Evolutionary conservation across 2,888 invertebrate species (phyloP).

Genomic region (Morpho deidamia): DNA sequence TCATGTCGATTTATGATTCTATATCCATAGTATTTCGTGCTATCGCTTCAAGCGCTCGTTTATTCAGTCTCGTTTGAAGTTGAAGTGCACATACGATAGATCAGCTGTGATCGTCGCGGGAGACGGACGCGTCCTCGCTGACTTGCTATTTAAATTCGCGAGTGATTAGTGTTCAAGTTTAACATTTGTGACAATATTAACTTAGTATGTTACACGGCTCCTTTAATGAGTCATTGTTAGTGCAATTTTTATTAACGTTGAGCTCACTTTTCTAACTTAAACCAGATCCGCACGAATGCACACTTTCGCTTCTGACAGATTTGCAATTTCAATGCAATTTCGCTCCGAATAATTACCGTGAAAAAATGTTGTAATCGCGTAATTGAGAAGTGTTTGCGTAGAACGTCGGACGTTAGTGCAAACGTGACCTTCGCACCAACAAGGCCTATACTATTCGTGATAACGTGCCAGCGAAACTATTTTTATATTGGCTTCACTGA

Average conservation of each 20-base stretch:
- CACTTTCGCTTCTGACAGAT: conserved; percentile 52
- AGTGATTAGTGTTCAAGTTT: conserved; percentile 37
- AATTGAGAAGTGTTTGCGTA: conserved; percentile 2
- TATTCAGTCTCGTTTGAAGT: conserved; percentile 25
- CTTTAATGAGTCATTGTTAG: conserved; percentile 21
- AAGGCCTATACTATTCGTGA: conserved; percentile 33
- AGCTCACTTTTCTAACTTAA: conserved; percentile 19
- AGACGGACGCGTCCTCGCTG: conserved; percentile 43
- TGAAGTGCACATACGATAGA: conserved; percentile 48
- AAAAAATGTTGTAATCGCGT: conserved; percentile 14
- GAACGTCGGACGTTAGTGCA: conserved; percentile 23
- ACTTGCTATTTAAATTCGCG: conserved; percentile 33
- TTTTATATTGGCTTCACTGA: conserved; percentile 6
- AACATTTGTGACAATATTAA: conserved; percentile 20
- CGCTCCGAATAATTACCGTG: conserved; percentile 19
- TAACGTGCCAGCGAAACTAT: conserved; percentile 31
- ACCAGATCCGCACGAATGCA: conserved; percentile 59
- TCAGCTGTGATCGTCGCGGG: conserved; percentile 46
- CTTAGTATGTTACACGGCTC: conserved; percentile 16
- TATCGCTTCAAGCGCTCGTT: conserved; percentile 32
- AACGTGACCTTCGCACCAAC: conserved; percentile 35
- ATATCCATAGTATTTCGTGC: conserved; percentile 7
- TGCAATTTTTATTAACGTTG: conserved; percentile 31
- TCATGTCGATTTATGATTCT: conserved; percentile 13
- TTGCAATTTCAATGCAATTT: conserved; percentile 27